These are phyloP conservation scores for Hycleus cichorii DNA, from an alignment of 1,140 invertebrate species.

Conservation along the genomic window DNA sequence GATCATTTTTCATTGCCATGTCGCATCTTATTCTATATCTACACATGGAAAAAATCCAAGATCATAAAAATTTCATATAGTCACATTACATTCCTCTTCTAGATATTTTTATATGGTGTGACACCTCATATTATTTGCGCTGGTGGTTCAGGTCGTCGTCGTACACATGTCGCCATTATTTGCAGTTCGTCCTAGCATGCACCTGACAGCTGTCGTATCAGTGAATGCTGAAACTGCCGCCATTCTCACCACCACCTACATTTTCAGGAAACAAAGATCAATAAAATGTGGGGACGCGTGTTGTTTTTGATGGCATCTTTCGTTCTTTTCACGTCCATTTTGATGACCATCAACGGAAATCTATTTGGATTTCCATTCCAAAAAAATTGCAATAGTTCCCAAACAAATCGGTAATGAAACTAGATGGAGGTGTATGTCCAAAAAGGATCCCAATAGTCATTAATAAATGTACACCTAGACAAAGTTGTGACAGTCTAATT, in stretches of 20 bases:
- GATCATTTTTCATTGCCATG: constrained; percentile 14
- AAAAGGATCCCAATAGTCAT: too few species aligned
- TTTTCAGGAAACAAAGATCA: constrained; percentile 19
- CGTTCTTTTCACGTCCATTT: background rate
- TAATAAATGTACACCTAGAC: too few species aligned
- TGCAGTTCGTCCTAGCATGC: constrained; percentile 34
- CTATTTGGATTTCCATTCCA: background rate
- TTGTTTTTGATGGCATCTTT: constrained; percentile 18
- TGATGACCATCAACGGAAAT: constrained; percentile 15
- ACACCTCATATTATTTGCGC: constrained; percentile 38
- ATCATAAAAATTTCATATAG: constrained; percentile 41
- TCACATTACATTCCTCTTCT: constrained; percentile 31
- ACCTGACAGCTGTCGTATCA: constrained; percentile 41
- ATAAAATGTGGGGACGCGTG: constrained; percentile 19
- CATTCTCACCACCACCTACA: constrained; percentile 20
- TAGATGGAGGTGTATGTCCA: too few species aligned
- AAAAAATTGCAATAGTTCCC: too few species aligned
- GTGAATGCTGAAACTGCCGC: constrained; percentile 31
- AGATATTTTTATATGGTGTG: constrained; percentile 38
- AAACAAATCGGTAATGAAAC: too few species aligned
- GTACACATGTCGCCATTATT: constrained; percentile 41
- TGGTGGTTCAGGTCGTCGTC: constrained; percentile 16
- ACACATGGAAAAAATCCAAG: constrained; percentile 25
- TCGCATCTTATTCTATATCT: background rate
- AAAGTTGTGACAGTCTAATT: too few species aligned